These are phyloP conservation scores for Oreochromis mossambicus DNA, from an alignment of 2,797 vertebrate genomes.

Conservation along the genomic window DNA sequence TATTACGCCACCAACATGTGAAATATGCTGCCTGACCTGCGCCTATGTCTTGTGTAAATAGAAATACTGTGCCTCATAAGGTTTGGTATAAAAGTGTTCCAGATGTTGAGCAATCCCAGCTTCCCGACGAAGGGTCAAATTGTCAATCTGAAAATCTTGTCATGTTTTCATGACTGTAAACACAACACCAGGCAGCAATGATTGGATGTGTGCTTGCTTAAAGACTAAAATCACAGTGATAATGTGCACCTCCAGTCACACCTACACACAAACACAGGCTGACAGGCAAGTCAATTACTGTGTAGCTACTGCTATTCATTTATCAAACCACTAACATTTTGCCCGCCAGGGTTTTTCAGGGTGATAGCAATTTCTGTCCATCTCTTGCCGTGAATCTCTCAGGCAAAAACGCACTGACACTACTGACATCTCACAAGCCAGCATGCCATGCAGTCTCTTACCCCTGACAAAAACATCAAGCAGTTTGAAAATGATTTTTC, in stretches of 20 bases:
- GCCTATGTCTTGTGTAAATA: not conserved
- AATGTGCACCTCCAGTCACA: not conserved
- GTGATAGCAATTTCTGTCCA: not conserved
- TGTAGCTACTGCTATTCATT: not conserved
- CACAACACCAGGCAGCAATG: not conserved
- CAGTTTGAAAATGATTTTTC: not conserved
- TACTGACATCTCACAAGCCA: not conserved
- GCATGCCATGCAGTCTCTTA: not conserved
- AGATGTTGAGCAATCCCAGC: not conserved
- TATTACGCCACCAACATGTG: slow-evolving; percentile 8
- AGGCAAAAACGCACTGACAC: not conserved
- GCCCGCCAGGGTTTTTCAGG: not conserved
- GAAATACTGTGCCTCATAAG: not conserved
- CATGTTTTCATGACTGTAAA: not conserved
- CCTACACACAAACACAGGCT: not conserved
- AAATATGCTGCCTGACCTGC: not conserved
- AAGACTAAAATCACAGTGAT: not conserved
- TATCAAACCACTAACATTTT: not conserved
- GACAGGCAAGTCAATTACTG: not conserved
- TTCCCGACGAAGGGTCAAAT: not conserved
- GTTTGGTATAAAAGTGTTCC: not conserved
- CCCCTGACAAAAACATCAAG: not conserved
- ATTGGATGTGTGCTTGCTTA: not conserved
- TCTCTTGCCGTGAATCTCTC: not conserved
- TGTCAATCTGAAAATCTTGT: not conserved